phyloP scores from a whole-genome alignment of 1,140 invertebrate species.

The Zaprionus vittiger region DNA sequence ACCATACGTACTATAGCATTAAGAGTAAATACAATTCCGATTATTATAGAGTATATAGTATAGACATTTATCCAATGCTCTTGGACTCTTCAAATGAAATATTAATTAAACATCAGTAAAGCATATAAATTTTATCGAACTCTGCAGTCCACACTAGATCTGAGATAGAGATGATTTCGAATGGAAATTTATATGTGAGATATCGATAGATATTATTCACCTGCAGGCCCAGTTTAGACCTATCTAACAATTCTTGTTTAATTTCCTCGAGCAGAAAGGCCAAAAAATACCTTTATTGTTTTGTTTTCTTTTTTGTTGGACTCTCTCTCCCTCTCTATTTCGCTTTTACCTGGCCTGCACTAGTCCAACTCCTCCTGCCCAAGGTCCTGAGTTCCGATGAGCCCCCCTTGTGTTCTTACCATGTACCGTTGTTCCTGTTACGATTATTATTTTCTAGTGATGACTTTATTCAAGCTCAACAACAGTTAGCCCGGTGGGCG shows the following conservation, averaged over 20 bases:
- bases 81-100: no score
- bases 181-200: no score
- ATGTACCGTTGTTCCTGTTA: slow-evolving; percentile 84
- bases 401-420: slow-evolving; percentile 76
- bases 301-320: not conserved
- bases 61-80: not conserved
- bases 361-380: slow-evolving; percentile 22
- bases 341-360: slow-evolving; percentile 8
- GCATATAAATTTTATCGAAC: no score
- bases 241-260: no score
- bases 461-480: slow-evolving; percentile 97
- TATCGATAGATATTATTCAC: no score
- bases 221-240: no score
- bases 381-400: slow-evolving; percentile 47
- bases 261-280: not conserved
- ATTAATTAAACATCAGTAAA: no score
- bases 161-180: no score
- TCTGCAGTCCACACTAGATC: no score
- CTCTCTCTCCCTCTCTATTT: slow-evolving; percentile 1
- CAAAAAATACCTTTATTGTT: not conserved
- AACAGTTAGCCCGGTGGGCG: slow-evolving; percentile 95
- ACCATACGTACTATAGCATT: no score
- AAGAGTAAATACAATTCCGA: no score
- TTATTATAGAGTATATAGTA: not conserved
- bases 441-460: slow-evolving; percentile 94